Evolutionary conservation across 2,113 vertebrate genomes (phyloP).

Genomic region (Vombatus ursinus): DNA sequence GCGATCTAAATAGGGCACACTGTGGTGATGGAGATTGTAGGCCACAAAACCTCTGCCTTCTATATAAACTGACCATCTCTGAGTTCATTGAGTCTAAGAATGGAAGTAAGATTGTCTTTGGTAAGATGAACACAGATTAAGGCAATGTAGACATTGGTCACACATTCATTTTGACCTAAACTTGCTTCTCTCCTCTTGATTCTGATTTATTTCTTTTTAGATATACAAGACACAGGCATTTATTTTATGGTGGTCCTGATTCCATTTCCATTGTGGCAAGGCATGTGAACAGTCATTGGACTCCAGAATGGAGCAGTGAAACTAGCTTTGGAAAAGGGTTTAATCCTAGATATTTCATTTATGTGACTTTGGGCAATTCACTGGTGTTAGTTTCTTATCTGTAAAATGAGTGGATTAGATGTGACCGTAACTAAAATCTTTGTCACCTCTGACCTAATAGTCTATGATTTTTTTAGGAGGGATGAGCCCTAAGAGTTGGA

Average conservation of each 20-base stretch:
- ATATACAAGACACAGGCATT: neutral
- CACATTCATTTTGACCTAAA: neutral
- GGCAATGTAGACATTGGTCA: neutral
- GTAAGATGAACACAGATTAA: neutral
- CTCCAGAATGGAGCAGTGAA: neutral
- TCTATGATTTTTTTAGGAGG: conserved; percentile 3
- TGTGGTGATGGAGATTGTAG: neutral
- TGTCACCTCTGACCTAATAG: neutral
- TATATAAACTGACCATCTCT: neutral
- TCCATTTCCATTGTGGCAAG: neutral
- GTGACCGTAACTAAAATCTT: neutral
- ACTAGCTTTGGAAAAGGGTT: neutral
- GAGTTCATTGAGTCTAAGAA: neutral
- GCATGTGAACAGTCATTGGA: neutral
- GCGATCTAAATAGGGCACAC: neutral
- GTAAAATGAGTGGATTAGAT: neutral
- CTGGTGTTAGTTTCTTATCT: neutral
- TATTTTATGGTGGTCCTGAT: neutral
- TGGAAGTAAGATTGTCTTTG: neutral
- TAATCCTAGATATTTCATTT: neutral
- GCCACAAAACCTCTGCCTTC: neutral
- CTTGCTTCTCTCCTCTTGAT: neutral
- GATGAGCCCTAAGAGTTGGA: neutral
- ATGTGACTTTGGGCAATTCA: neutral
- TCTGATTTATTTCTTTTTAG: neutral